Percentiles rank a stretch among this genome's conserved stretches.
Evolutionary conservation across 1,140 invertebrate genomes (phyloP).

Genomic region (Drosophila equinoxialis): DNA sequence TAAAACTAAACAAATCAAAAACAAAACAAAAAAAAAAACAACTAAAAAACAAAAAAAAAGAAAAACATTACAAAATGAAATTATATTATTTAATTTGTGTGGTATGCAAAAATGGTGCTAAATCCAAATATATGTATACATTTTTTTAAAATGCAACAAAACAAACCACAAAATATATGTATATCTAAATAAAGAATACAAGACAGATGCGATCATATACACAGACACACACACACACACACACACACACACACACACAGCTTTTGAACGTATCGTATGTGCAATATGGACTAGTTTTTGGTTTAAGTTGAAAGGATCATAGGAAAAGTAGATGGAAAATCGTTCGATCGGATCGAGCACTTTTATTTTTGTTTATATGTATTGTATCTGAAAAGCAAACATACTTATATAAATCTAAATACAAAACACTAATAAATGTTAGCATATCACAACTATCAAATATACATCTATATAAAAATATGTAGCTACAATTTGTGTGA

Average conservation of each 20-base stretch:
- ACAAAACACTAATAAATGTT: constrained; percentile 59
- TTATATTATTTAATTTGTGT: constrained; percentile 77
- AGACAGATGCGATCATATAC: constrained; percentile 1
- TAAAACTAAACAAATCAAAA: constrained; percentile 53
- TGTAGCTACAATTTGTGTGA: constrained; percentile 39
- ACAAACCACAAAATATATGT: constrained; percentile 6
- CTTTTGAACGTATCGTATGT: constrained; percentile 74
- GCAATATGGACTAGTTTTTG: constrained; percentile 87
- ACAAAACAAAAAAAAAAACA: constrained; percentile 18
- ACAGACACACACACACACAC: constrained; percentile 7
- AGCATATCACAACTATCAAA: constrained; percentile 65
- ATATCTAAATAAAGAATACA: constrained; percentile 6
- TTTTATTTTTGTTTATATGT: not conserved
- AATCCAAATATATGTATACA: constrained; percentile 74
- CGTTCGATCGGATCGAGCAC: constrained; percentile 1
- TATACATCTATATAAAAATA: constrained; percentile 31
- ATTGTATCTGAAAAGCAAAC: constrained; percentile 37
- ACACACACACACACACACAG: constrained; percentile 8
- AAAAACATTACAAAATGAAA: constrained; percentile 74
- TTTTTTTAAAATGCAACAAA: constrained; percentile 52
- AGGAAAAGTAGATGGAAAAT: constrained; percentile 29
- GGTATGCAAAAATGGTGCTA: constrained; percentile 81
- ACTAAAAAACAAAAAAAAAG: constrained; percentile 33
- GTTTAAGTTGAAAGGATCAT: constrained; percentile 69
- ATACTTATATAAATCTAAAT: not conserved